Percentiles rank a stretch among this genome's conserved stretches.
Evolutionary conservation across 2,888 invertebrate genomes (phyloP).

Genomic region (Conomelus anceps): DNA sequence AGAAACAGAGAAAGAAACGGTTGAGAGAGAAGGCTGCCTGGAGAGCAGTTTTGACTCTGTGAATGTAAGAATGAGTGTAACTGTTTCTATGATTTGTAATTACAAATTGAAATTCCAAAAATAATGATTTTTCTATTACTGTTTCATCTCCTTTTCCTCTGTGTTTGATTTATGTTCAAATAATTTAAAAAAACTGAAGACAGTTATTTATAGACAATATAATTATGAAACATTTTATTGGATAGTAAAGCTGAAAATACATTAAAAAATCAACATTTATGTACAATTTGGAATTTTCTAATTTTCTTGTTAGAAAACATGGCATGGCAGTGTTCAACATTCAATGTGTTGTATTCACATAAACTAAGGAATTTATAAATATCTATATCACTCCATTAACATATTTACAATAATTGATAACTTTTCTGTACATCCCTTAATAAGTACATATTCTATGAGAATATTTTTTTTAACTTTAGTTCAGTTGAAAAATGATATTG

Average conservation of each 20-base stretch:
- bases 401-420: background rate
- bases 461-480: too few species aligned
- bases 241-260: background rate
- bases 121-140: too few species aligned
- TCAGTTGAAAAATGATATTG: too few species aligned
- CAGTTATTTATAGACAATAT: background rate
- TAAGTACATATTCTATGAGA: too few species aligned
- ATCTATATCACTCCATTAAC: background rate
- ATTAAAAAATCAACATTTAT: background rate
- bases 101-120: background rate
- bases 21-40: slow-evolving; percentile 30
- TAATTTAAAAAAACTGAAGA: too few species aligned
- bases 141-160: too few species aligned
- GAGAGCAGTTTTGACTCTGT: slow-evolving; percentile 22
- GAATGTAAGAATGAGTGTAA: background rate
- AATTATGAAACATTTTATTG: background rate
- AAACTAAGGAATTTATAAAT: background rate
- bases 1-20: slow-evolving; percentile 52
- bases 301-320: background rate
- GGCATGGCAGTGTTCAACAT: background rate
- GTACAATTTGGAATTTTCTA: background rate
- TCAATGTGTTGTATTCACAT: background rate
- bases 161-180: too few species aligned
- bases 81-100: background rate
- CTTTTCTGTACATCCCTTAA: too few species aligned